phyloP scores from a whole-genome alignment of 2,113 vertebrate genomes.

The Hirundichthys speculiger region DNA sequence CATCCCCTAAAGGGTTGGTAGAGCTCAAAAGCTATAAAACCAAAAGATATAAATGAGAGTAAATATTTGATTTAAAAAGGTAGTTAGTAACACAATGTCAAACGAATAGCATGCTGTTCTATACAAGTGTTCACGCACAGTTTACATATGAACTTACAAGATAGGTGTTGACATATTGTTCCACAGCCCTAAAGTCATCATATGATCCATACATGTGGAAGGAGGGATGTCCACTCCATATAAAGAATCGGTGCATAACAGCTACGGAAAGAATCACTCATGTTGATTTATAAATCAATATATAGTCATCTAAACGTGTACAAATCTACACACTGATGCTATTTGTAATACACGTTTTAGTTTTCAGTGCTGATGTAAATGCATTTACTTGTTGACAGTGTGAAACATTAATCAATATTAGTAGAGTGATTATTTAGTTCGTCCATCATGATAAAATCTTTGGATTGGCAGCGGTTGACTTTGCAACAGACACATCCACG shows the following conservation, averaged over 20 bases:
- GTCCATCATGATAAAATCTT: too few relatives aligned
- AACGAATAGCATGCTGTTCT: neutral
- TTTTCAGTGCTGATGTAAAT: too few relatives aligned
- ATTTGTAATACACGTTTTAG: neutral
- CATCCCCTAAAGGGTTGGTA: too few relatives aligned
- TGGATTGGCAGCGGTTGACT: too few relatives aligned
- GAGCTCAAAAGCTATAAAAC: too few relatives aligned
- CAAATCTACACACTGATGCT: neutral
- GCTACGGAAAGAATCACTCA: neutral
- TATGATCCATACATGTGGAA: neutral
- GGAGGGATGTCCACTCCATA: neutral
- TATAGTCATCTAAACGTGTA: neutral
- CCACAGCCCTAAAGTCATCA: neutral
- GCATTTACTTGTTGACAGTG: too few relatives aligned
- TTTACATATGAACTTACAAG: neutral
- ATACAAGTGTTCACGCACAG: neutral
- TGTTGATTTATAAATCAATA: slow-evolving; percentile 6
- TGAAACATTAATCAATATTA: too few relatives aligned
- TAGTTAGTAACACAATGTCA: neutral
- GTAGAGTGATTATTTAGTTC: too few relatives aligned
- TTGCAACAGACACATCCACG: too few relatives aligned
- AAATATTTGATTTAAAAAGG: neutral
- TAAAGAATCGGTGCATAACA: neutral
- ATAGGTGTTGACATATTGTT: neutral
- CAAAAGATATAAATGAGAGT: slow-evolving; percentile 3